Evolutionary conservation across 2,888 invertebrate species (phyloP), one percentile per base, ranked within the genome.

Genomic region (Alcis repandata): DNA sequence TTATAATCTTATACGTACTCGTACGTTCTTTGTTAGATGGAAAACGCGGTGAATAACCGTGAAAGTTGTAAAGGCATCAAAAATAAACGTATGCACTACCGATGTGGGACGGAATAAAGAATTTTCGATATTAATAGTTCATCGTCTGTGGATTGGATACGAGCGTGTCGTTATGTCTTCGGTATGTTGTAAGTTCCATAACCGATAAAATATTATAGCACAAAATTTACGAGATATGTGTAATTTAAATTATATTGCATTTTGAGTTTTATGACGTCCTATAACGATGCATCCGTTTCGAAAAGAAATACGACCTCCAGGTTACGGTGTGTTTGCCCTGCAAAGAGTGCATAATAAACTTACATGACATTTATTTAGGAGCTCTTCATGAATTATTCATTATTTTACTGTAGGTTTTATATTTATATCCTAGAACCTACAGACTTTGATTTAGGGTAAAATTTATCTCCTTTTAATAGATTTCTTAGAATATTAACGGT

Each of bases 241-340:
- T 74, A 69, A 71, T 73, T 73, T 74, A 73, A 76, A 72, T 64
- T 68, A 68, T 73, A 76, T 75, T 73, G 73, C 73, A 72, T 77
- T 73, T 76, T 64, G 73, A 68, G 65, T 66, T 68, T 75, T 73
- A 77, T 74, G 63, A 70, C 69, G 72, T 71, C 68, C 63, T 70
- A 74, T 74, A 74, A 72, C 70, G 71, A 70, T 68, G 72, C 70
- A 74, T 77, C 72, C 77, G 72, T 72, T 77, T 57, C 64, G 67
- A 49, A 67, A 69, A 70, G 71, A 74, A 70, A 69, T 74, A 74
- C 71, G 71, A 75, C 71, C 61, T 67, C 73, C 15, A 33, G 45
- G 56, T 45, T 53, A 64, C 33, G 59, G 56, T 60, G 56, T 48
- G 48, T 60, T 65, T 38, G 56, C 49, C 49, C 59, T 56, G 64